phyloP scores from a whole-genome alignment of 2,888 invertebrate species.

The Anorthoa munda region DNA sequence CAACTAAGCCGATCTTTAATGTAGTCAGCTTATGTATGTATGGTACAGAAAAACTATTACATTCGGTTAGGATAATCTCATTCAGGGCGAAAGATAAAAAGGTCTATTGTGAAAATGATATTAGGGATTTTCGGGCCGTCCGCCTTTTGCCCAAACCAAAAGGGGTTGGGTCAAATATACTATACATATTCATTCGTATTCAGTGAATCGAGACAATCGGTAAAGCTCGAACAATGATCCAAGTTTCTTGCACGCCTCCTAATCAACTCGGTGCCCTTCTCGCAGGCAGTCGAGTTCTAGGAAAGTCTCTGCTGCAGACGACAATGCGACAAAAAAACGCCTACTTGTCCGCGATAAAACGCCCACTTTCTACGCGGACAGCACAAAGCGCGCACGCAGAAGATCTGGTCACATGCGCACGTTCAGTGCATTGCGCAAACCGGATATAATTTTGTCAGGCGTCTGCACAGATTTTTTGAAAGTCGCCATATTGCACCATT shows the following conservation, averaged over 20 bases:
- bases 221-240: conserved; percentile 17
- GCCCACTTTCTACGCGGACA: conserved; percentile 73
- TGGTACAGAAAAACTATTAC: conserved; percentile 22
- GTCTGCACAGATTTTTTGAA: conserved; percentile 67
- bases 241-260: conserved; percentile 22
- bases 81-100: conserved; percentile 36
- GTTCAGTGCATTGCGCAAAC: conserved; percentile 78
- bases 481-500: conserved; percentile 67
- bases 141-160: conserved; percentile 1
- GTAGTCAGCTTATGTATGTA: conserved; percentile 16
- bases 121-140: conserved; percentile 24
- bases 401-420: conserved; percentile 68
- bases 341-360: conserved; percentile 65
- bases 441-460: conserved; percentile 76
- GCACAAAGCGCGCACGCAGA: conserved; percentile 69
- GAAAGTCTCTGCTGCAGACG: conserved; percentile 41
- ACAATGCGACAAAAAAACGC: conserved; percentile 53
- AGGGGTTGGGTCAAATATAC: conserved; percentile 14
- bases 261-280: conserved; percentile 29
- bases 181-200: conserved; percentile 32
- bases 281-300: conserved; percentile 26
- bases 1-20: conserved; percentile 34
- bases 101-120: conserved; percentile 47
- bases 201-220: conserved; percentile 38
- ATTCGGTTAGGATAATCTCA: conserved; percentile 37